Evolutionary conservation across 2,113 vertebrate species (phyloP), one percentile per base, ranked within the genome.

Genomic region (Gymnobelideus leadbeateri): DNA sequence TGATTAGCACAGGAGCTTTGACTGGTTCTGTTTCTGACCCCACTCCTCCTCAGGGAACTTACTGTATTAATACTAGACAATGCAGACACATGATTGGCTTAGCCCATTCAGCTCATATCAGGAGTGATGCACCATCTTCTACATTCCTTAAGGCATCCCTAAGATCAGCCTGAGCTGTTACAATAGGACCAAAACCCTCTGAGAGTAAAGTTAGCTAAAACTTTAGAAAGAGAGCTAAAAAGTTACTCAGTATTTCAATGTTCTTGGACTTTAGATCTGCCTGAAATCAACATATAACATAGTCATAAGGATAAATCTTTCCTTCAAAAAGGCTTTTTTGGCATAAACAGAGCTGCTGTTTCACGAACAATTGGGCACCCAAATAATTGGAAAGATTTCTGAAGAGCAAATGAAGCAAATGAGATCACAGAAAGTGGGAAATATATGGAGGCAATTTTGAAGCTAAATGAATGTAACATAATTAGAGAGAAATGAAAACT

Each of bases 361-460:
- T 97, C 97, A 95, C 0, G 68, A 98, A 95, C 91, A 97, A 96
- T 97, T 53, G 95, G 46, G 53, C 1, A 3, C 90, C 91, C 94
- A 97, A 98, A 97, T 90, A 21, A 97, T 96, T 96, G 96, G 97
- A 98, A 98, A 96, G 96, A 97, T 97, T 98, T 97, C 97, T 95
- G 93, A 97, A 95, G 91, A 96, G 94, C 57, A 97, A 98, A 97
- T 97, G 97, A 96, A 97, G 95, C 97, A 97, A 96, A 96, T 96
- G 95, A 97, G 96, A 97, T 96, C 96, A 93, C 52, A 49, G 95
- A 96, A 97, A 97, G 93, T 93, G 51, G 89, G 47, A 95, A 97
- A 97, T 97, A 97, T 93, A 97, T 97, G 96, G 90, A 92, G 97
- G 50, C 89, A 96, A 97, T 97, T 97, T 96, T 96, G 91, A 97